Conservation (phyloP, 2,797 vertebrate species). For the Cheirogaleus major region DNA sequence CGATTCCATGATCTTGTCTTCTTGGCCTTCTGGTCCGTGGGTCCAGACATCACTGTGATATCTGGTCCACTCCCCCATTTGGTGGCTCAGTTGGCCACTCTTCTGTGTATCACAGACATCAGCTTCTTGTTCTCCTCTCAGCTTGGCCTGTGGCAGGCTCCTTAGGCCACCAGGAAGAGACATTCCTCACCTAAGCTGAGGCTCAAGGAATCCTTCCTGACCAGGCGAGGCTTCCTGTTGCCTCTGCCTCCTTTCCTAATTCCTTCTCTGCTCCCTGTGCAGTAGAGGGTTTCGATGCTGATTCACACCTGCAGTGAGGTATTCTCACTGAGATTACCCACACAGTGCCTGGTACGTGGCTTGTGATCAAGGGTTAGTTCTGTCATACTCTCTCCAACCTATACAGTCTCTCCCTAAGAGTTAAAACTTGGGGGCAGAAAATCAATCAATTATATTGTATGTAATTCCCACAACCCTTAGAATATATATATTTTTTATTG, state of each 20-base stretch:
- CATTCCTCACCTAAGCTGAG: neutral
- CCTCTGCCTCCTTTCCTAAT: neutral
- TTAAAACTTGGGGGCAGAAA: neutral
- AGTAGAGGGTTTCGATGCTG: neutral
- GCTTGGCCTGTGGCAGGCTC: neutral
- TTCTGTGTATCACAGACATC: neutral
- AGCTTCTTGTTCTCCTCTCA: neutral
- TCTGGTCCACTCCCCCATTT: neutral
- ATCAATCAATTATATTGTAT: neutral
- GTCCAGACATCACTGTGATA: neutral
- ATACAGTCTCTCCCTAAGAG: neutral
- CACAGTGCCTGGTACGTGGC: neutral
- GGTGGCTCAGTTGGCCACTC: neutral
- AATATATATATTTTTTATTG: slow-evolving; percentile 8
- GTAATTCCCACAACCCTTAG: neutral
- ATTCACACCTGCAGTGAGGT: neutral
- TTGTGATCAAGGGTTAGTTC: neutral
- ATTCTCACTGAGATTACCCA: neutral
- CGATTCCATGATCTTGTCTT: neutral
- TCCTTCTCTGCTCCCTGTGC: neutral
- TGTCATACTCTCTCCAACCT: neutral
- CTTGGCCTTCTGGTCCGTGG: neutral
- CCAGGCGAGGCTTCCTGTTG: neutral
- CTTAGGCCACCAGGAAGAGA: neutral
- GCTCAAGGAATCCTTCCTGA: neutral